Evolutionary conservation across 2,797 vertebrate genomes (phyloP).

Genomic region (Danio choprae): DNA sequence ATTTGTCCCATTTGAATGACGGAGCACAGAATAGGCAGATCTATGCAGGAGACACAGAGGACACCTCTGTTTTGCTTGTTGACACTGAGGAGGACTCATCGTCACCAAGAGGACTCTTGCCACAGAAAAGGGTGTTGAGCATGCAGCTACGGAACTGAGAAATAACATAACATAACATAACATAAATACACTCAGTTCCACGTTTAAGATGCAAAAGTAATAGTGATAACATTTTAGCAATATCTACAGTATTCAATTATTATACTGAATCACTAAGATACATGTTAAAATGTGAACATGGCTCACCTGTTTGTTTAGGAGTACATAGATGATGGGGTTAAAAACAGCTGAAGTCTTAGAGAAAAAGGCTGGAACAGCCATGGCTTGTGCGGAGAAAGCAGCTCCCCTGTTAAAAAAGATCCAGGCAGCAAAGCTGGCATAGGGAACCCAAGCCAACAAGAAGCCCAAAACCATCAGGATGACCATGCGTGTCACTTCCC

Average conservation of each 20-base stretch:
- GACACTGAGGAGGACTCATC: constrained; percentile 69
- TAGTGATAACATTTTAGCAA: too few relatives aligned
- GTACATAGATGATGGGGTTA: constrained; percentile 73
- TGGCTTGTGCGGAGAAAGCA: constrained; percentile 76
- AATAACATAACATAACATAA: constrained; percentile 70
- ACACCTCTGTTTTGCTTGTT: constrained; percentile 77
- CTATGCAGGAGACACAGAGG: constrained; percentile 74
- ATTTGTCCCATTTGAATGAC: not conserved
- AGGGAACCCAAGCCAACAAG: constrained; percentile 82
- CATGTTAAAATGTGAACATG: not conserved
- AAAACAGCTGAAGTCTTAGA: constrained; percentile 84
- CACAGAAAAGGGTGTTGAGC: constrained; percentile 74
- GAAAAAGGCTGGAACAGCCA: constrained; percentile 85
- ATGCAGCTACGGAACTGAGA: constrained; percentile 76
- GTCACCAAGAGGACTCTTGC: constrained; percentile 74
- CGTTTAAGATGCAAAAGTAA: constrained; percentile 22
- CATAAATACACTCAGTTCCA: constrained; percentile 50
- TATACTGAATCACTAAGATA: too few relatives aligned
- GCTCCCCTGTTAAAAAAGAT: constrained; percentile 84
- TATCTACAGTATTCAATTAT: too few relatives aligned
- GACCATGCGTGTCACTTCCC: constrained; percentile 86
- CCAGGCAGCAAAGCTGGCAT: constrained; percentile 81
- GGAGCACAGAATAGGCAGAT: not conserved
- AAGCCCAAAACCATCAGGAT: constrained; percentile 85
- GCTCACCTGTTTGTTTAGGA: constrained; percentile 83